These are phyloP conservation scores for Manis pentadactyla DNA, from an alignment of 2,797 vertebrate genomes.

Conservation along the genomic window DNA sequence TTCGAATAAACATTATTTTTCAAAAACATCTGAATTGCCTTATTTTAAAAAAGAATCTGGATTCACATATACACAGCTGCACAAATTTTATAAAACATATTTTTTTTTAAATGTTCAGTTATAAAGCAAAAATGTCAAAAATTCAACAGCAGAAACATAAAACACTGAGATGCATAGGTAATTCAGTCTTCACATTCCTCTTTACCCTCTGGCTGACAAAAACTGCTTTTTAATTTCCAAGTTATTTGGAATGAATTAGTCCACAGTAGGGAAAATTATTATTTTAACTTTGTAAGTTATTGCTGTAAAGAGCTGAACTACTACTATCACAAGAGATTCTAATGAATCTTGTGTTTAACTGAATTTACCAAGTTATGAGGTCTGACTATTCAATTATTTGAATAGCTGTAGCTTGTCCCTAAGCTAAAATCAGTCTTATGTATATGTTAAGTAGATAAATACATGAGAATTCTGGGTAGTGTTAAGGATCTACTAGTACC, in stretches of 20 bases:
- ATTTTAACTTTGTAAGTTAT: slow-evolving; percentile 15
- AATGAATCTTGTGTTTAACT: neutral
- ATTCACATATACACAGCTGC: neutral
- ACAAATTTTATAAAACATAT: neutral
- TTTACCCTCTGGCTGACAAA: slow-evolving; percentile 16
- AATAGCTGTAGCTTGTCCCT: slow-evolving; percentile 32
- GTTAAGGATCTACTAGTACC: neutral
- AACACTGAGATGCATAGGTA: neutral
- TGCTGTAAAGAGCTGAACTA: neutral
- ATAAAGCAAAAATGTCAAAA: slow-evolving; percentile 23
- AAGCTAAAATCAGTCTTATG: neutral
- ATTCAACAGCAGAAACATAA: neutral
- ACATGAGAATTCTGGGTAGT: neutral
- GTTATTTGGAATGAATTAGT: slow-evolving; percentile 19
- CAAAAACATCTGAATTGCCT: neutral
- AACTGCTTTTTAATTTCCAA: slow-evolving; percentile 28
- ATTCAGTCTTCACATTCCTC: slow-evolving; percentile 34
- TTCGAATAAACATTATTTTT: slow-evolving; percentile 7
- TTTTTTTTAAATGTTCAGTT: slow-evolving; percentile 6
- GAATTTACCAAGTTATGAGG: slow-evolving; percentile 20
- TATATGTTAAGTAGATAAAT: neutral
- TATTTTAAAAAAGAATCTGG: slow-evolving; percentile 18
- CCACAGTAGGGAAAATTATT: neutral
- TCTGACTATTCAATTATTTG: slow-evolving; percentile 1
- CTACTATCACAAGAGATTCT: neutral